Evolutionary conservation across 1,140 invertebrate genomes (phyloP), one percentile per base, ranked within the genome.

Genomic region (Bombus balteatus): DNA sequence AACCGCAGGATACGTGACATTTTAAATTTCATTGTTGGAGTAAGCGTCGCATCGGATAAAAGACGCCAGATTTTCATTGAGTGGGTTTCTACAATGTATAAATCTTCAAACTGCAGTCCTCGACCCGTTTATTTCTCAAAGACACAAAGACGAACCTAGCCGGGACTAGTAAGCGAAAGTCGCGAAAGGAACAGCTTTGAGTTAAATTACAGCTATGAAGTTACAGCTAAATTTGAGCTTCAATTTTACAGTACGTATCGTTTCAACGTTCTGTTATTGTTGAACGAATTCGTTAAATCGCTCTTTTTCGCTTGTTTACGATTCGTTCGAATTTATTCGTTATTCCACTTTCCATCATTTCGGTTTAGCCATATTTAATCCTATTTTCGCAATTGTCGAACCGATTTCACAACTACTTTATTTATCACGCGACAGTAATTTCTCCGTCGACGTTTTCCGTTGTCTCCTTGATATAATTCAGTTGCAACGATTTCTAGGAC

Each of bases 51-150:
- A 53, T 53, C 66, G 65, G 82, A 84, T 78, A 71, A 78, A 53
- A 62, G 82, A 84, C 82, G 82, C 82, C 82, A 84, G 74, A 84
- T 78, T 78, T 84, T 84, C 82, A 84, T 84, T 71, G 82, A 84
- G 75, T 47, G 68, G 76, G 25, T 79, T 80, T 62, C 76, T 47
- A 72, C 66, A 37, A 72, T 47, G 66, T 72, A 85, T 85, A 80
- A 85, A 85, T 85, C 83, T 65, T 43, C 22, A 28, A 62, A 34
- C 47, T 71, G 41, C 39, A 84, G 65, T 84, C 74, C 66, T 78
- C 82, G 74, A 84, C 82, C 66, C 74, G 82, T 84, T 84, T 62
- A 37, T 53, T 79, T 37, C 9, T 43, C 37, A 15, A 74, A 66
- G 34, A 53, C 53, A 72, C n/a, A 59, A 59, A 80, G 68, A 53